Evolutionary conservation across 2,888 invertebrate species (phyloP).

Genomic region (Sylvicola fuscatus): DNA sequence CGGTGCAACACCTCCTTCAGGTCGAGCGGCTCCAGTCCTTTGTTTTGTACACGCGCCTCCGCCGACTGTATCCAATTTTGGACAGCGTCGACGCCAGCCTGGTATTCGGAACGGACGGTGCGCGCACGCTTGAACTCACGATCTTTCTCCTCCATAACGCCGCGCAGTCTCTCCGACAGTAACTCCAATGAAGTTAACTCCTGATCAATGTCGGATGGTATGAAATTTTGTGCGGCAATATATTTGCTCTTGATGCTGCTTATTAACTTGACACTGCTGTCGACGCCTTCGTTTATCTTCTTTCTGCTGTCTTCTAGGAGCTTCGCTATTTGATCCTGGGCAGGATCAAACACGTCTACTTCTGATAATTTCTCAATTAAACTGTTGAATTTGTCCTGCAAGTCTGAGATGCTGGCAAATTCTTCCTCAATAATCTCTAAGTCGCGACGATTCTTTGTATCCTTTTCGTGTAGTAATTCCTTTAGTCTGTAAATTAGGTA

Average conservation of each 20-base stretch:
- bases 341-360: conserved; percentile 59
- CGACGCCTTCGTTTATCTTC: conserved; percentile 34
- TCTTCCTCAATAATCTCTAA: conserved; percentile 54
- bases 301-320: conserved; percentile 35
- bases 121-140: conserved; percentile 72
- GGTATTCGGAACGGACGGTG: conserved; percentile 61
- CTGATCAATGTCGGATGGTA: conserved; percentile 59
- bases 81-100: conserved; percentile 56
- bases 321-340: conserved; percentile 39
- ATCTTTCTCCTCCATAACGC: conserved; percentile 71
- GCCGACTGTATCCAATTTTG: conserved; percentile 68
- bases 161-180: conserved; percentile 53
- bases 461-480: conserved; percentile 54
- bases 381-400: conserved; percentile 44
- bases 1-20: conserved; percentile 59
- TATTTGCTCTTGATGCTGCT: conserved; percentile 38
- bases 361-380: conserved; percentile 42
- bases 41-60: conserved; percentile 64
- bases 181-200: conserved; percentile 66
- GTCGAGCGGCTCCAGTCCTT: conserved; percentile 52
- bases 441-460: conserved; percentile 50
- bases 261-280: conserved; percentile 35
- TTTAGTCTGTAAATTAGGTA: conserved; percentile 54
- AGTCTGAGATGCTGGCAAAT: conserved; percentile 45
- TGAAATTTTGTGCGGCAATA: conserved; percentile 35